phyloP scores from a whole-genome alignment of 2,113 vertebrate species.

The Lepisosteus oculatus region DNA sequence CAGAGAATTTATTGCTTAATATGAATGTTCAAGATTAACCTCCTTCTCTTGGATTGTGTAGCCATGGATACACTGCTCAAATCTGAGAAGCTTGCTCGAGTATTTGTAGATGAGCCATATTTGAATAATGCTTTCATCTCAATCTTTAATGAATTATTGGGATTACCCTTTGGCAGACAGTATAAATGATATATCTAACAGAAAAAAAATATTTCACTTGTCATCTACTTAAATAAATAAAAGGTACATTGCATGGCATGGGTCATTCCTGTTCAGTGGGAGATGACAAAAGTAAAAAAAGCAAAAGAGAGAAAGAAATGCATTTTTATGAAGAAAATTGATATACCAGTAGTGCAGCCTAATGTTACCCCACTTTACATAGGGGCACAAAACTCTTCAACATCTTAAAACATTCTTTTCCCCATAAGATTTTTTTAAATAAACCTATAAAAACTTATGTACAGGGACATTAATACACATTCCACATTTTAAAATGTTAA shows the following conservation, averaged over 20 bases:
- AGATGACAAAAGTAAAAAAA: not conserved
- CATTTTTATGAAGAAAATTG: no score
- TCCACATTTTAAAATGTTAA: no score
- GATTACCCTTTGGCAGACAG: not conserved
- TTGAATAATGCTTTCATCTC: constrained; percentile 1
- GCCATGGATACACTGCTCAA: not conserved
- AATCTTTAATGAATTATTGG: constrained; percentile 24
- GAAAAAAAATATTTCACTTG: constrained; percentile 13
- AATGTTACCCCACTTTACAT: no score
- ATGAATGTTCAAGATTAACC: constrained; percentile 1
- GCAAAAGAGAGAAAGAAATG: no score
- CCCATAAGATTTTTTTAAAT: no score
- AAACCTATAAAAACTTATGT: no score
- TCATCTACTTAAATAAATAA: constrained; percentile 31
- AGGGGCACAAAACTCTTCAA: no score
- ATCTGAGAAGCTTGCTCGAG: not conserved
- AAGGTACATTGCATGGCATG: constrained; percentile 12
- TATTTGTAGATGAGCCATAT: constrained; percentile 1
- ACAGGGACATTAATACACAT: no score
- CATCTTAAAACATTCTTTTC: no score
- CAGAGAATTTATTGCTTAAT: not conserved
- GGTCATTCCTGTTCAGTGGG: constrained; percentile 3
- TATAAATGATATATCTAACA: constrained; percentile 10
- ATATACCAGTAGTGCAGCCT: no score
- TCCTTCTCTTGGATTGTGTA: not conserved